Conservation (phyloP, 2,113 vertebrate genomes). For the Hippolais icterina region DNA sequence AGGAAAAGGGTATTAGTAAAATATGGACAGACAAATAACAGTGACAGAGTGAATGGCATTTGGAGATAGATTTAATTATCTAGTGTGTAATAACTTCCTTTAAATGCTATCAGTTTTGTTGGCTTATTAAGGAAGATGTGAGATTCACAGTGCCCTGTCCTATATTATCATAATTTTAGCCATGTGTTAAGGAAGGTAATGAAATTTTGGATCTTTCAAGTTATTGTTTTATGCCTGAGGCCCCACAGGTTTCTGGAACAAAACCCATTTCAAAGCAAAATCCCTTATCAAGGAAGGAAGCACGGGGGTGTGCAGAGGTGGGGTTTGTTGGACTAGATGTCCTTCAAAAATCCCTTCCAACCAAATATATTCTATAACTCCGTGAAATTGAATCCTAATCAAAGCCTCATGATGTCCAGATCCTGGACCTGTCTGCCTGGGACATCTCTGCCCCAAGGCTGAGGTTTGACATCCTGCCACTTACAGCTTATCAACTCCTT, state of each 20-base stretch:
- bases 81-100: not conserved
- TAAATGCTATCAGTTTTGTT: not conserved
- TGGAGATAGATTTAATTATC: not conserved
- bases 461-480: not conserved
- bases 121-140: not conserved
- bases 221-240: not conserved
- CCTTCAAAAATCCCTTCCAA: not conserved
- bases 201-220: not conserved
- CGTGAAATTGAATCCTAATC: not conserved
- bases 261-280: not conserved
- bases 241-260: not conserved
- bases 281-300: not conserved
- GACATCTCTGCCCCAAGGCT: not conserved
- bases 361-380: not conserved
- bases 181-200: not conserved
- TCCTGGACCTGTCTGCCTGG: not conserved
- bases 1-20: not conserved
- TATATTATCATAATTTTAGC: not conserved
- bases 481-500: not conserved
- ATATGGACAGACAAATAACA: not conserved
- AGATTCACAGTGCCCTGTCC: not conserved
- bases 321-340: not conserved
- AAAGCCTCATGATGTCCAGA: not conserved
- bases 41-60: not conserved
- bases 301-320: rapidly evolving